Evolutionary conservation across 1,140 invertebrate genomes (phyloP).

Genomic region (Drosophila equinoxialis): DNA sequence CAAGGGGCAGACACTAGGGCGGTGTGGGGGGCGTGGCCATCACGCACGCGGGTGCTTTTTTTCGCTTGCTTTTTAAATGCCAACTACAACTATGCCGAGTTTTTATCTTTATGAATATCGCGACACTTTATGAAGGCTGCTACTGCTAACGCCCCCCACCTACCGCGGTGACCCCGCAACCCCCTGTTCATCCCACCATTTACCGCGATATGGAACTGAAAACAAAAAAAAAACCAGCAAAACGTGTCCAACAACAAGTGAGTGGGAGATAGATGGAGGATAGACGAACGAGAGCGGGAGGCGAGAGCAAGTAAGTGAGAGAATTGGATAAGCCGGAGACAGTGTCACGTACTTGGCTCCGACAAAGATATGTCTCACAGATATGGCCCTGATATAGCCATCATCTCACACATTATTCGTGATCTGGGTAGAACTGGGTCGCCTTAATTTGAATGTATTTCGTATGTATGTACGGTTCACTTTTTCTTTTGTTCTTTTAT

Average conservation of each 20-base stretch:
- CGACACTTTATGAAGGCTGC: constrained; percentile 14
- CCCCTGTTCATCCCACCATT: neutral
- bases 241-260: constrained; percentile 32
- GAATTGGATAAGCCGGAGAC: constrained; percentile 10
- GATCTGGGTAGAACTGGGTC: constrained; percentile 9
- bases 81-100: constrained; percentile 2
- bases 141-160: neutral
- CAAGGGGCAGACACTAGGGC: too few species aligned
- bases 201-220: neutral
- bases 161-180: neutral
- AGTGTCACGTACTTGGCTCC: constrained; percentile 2
- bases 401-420: constrained; percentile 12
- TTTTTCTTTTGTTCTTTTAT: constrained; percentile 8
- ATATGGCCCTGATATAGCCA: constrained; percentile 9
- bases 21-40: constrained; percentile 5
- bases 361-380: constrained; percentile 8
- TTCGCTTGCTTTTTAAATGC: constrained; percentile 10
- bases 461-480: neutral
- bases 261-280: neutral
- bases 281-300: neutral
- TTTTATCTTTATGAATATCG: constrained; percentile 13
- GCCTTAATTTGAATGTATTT: neutral
- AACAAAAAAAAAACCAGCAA: constrained; percentile 14
- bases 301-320: neutral
- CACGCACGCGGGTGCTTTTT: constrained; percentile 25